Percentiles rank a stretch among this genome's conserved stretches.
These are phyloP conservation scores for Papilio gigon DNA, from an alignment of 2,888 invertebrate genomes.

Conservation along the genomic window DNA sequence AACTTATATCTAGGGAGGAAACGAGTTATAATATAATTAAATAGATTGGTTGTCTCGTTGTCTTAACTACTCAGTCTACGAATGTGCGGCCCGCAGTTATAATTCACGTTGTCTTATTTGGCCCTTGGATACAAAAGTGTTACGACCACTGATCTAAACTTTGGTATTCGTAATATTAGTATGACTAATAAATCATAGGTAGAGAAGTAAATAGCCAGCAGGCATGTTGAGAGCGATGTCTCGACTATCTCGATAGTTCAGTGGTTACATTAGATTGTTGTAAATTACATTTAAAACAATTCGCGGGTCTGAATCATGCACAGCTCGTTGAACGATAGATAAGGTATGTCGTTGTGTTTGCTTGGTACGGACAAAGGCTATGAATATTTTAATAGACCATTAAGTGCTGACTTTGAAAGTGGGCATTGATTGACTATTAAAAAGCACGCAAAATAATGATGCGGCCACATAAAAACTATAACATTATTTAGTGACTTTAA, in stretches of 20 bases:
- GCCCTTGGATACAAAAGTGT: no score
- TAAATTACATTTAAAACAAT: neutral
- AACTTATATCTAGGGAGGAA: no score
- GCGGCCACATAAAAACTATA: neutral
- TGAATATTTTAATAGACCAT: conserved; percentile 19
- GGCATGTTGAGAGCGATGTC: neutral
- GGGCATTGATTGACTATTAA: neutral
- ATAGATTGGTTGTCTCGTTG: no score
- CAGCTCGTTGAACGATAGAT: conserved; percentile 9
- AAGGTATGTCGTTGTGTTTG: neutral
- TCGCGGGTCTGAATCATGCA: neutral
- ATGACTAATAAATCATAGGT: no score
- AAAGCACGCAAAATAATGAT: conserved; percentile 1
- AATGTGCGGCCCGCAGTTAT: no score
- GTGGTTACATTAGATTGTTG: neutral
- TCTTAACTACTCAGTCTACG: no score
- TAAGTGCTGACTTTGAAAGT: conserved; percentile 3
- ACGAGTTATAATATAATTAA: no score
- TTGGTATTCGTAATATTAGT: no score
- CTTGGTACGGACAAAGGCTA: neutral
- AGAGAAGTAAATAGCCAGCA: neutral
- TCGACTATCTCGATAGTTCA: neutral
- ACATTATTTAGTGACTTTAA: neutral
- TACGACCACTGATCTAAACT: no score
- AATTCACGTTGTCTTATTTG: no score